Evolutionary conservation across 2,113 vertebrate genomes (phyloP), one percentile per base, ranked within the genome.

Genomic region (Rostratula benghalensis): DNA sequence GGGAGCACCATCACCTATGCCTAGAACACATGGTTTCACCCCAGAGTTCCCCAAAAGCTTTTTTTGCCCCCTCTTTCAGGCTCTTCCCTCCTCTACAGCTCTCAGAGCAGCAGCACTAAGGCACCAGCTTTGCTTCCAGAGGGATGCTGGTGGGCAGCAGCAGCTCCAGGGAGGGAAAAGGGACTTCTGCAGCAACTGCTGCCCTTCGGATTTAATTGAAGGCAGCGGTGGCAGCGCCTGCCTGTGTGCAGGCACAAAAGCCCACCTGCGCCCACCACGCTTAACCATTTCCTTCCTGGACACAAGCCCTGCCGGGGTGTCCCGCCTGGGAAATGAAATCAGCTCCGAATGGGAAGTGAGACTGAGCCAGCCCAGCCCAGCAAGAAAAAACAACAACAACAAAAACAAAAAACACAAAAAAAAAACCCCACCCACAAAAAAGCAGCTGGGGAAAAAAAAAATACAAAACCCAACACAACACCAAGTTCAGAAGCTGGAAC

Each of bases 301-400:
- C n/a, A 27, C 0, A 0, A 74, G 27, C 17, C 31, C 27, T 87
- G n/a, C 61, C 0, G 2, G 71, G 30, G 31, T 35, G 33, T 75
- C 73, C 73, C 1, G 3, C 77, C 13, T 75, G 74, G 65, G 74
- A 89, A 85, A 76, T 12, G 19, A 78, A 82, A 64, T 73, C 84
- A 10, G 35, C 84, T 82, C 61, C 10, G 1, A 84, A 30, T 30
- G 83, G 65, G 87, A 91, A 82, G 27, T 19, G 45, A 41, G 68
- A 45, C 61, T 19, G 27, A 39, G 43, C 74, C 6, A 3, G 17
- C 41, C 35, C 31, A 68, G 61, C 65, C 60, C 70, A 37, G 83
- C 31, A 23, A 75, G 22, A 31, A 15, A 63, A 57, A 23, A 51
- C 27, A 71, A 45, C 57, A 25, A 27, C 25, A 27, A 27, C 51